These are phyloP conservation scores for Eupithecia abbreviata DNA, from an alignment of 2,888 invertebrate species.

Conservation along the genomic window DNA sequence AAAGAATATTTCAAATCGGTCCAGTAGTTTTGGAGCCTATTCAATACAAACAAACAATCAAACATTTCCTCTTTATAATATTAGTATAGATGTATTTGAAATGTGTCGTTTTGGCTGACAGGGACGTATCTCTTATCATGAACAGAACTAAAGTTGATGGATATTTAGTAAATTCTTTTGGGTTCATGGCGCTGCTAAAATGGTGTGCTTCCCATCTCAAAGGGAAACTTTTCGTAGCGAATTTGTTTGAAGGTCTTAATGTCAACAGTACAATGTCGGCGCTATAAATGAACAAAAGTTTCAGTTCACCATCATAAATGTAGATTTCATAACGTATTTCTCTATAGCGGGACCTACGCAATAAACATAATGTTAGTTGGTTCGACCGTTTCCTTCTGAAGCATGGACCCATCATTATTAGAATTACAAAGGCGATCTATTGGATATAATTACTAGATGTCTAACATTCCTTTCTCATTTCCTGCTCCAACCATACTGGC, in stretches of 20 bases:
- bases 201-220: neutral
- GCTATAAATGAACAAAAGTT: no score
- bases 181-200: neutral
- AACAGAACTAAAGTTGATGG: neutral
- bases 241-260: no score
- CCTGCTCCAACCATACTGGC: constrained; percentile 38
- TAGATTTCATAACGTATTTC: neutral
- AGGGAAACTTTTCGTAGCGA: no score
- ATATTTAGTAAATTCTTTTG: neutral
- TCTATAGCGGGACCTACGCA: neutral
- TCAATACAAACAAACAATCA: no score
- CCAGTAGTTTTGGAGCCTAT: no score
- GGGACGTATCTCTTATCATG: neutral
- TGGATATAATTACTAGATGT: constrained; percentile 41
- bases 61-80: no score
- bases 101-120: neutral
- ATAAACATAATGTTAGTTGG: constrained; percentile 3
- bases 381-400: constrained; percentile 13
- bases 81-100: no score
- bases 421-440: constrained; percentile 37
- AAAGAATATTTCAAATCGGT: no score
- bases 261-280: no score
- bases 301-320: neutral
- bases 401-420: constrained; percentile 33
- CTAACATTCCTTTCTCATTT: constrained; percentile 40